phyloP scores from a whole-genome alignment of 1,140 invertebrate species.

The Oppia nitens region DNA sequence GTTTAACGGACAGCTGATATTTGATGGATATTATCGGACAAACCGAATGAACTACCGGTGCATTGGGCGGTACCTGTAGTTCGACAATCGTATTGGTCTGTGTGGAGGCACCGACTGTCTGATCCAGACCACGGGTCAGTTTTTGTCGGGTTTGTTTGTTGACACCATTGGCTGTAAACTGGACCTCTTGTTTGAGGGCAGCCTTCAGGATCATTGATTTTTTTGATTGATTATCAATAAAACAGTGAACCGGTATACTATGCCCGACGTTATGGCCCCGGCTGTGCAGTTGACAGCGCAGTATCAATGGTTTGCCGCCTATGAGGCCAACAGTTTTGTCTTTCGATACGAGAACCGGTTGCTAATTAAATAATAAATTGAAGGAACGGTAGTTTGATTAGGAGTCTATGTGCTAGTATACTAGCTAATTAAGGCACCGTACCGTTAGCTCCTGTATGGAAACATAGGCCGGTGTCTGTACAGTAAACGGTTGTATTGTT shows the following conservation, averaged over 20 bases:
- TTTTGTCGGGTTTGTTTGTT: background rate
- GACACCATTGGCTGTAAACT: background rate
- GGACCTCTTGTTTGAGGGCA: background rate
- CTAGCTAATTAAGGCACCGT: too few species aligned
- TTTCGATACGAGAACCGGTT: background rate
- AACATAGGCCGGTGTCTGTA: background rate
- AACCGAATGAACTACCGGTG: background rate
- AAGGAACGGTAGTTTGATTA: too few species aligned
- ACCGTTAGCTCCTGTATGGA: background rate
- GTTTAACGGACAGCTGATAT: background rate
- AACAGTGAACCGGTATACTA: background rate
- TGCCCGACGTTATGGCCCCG: background rate
- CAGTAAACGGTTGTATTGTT: background rate
- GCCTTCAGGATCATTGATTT: background rate
- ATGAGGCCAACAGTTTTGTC: background rate
- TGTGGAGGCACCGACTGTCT: background rate
- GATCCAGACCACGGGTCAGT: background rate
- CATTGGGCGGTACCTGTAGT: background rate
- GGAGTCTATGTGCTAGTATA: too few species aligned
- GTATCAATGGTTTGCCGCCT: background rate
- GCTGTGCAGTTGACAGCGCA: background rate
- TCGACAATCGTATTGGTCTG: background rate
- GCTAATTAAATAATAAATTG: background rate
- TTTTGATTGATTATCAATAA: background rate
- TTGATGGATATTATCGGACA: background rate